Evolutionary conservation across 1,140 invertebrate species (phyloP), one percentile per base, ranked within the genome.

Genomic region (Zaprionus tsacasi): DNA sequence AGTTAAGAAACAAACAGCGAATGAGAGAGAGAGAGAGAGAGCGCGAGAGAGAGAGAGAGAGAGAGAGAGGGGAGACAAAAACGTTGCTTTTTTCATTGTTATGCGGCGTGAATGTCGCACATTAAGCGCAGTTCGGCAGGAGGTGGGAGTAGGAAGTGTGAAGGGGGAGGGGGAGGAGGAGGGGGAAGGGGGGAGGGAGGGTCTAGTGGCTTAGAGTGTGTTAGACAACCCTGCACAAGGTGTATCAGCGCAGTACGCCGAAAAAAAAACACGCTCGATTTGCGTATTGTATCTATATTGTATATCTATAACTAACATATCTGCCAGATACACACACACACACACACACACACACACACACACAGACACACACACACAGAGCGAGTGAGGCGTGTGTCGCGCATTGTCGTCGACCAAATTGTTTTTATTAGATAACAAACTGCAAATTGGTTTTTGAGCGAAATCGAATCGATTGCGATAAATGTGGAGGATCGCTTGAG

Each of bases 391-490:
- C 11, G 43, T 63, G 33, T 63, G 61, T 63, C 58, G 61, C 69
- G 33, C 50, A 64, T 64, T 73, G 67, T 82, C 67, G 70, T 59
- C 52, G 78, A 71, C 79, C 63, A 79, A 69, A 82, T 82, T 74
- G 73, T 75, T 72, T 82, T 78, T 74, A 79, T 87, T 81, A 86
- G 82, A 86, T 86, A 86, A 86, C 82, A n/a, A 79, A 67, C 36
- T 63, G 67, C 60, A 75, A 87, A 82, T 81, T 85, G 65, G 50
- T 79, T 76, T 76, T 67, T 50, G 63, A 70, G 63, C 55, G 56
- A 60, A 65, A 13, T 55, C 11, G 38, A 55, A 30, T 15, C 35
- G 10, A 38, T 12, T 43, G 38, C 27, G 17, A 6, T 25, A 45
- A 38, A 58, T 15, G 6, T 15, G 11, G 35, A 40, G 12, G 15